These are phyloP conservation scores for Nyctereutes procyonoides DNA, from an alignment of 2,113 vertebrate genomes.

Conservation along the genomic window DNA sequence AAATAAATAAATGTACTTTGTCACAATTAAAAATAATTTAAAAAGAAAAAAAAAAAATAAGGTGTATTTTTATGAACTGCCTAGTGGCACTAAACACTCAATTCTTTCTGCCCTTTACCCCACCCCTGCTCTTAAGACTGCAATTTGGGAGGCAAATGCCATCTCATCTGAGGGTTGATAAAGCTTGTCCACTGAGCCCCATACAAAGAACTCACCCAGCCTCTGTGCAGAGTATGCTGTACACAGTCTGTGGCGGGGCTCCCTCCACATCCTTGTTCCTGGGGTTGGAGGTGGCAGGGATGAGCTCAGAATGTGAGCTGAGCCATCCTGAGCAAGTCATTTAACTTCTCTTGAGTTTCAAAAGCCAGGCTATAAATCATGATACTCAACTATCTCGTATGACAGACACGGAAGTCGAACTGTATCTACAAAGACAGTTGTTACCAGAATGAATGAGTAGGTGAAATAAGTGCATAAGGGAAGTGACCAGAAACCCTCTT, in stretches of 20 bases:
- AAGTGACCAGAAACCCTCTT: background rate
- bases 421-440: background rate
- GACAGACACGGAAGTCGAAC: background rate
- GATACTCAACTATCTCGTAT: background rate
- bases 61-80: background rate
- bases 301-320: background rate
- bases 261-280: background rate
- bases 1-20: background rate
- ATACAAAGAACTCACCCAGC: background rate
- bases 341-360: background rate
- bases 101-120: background rate
- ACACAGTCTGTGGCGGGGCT: rapidly evolving
- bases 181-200: background rate
- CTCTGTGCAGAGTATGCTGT: background rate
- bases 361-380: background rate
- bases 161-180: background rate
- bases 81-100: background rate
- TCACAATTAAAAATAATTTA: background rate
- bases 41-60: background rate
- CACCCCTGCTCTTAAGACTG: background rate
- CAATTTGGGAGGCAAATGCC: background rate
- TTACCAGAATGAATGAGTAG: background rate
- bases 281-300: background rate
- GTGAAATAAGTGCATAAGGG: background rate
- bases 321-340: background rate